Base-by-base conservation (phyloP, 2,888 invertebrate species). In the Epicampocera succincta region DNA sequence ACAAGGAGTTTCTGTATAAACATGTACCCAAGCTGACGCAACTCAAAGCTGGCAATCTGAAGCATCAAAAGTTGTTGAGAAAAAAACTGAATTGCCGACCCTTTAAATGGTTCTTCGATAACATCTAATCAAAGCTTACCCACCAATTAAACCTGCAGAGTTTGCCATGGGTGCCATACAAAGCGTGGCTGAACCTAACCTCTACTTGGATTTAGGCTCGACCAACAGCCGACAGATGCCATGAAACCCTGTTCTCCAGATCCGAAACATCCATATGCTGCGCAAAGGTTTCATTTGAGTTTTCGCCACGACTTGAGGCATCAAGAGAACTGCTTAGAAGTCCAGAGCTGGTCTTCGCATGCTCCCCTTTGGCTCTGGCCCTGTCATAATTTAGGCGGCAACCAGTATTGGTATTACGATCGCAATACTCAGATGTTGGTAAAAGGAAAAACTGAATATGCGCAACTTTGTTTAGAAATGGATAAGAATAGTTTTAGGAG, bases 101-200 rank as follows among this genome's bases (percentile, higher is more conserved):
- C 0, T 99, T 99, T 91, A 95, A 95, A 79, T 99, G 98, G 98
- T 99, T 98, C 89, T 96, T 99, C 92, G 94, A 96, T 69, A 94
- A 95, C 86, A 92, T 90, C 92, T 98, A 69, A 93, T 95, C 0
- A 93, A 94, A 60, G 94, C 95, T n/a, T 99, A 98, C 91, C 99
- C 99, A 0, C 94, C 96, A 0, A 92, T 97, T 0, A 98, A 98
- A 85, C 98, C 98, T 0, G 77, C 84, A 1, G 95, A 97, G 80
- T 96, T 95, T 88, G 98, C 96, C 0, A 91, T 92, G 71, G 99
- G 98, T 79, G 94, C 94, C 88, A 94, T 96, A 87, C 92, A 87
- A 46, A 95, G 95, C 85, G 90, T 93, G 54, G 93, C 92, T 0
- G 92, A 93, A 17, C 92, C 93, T 0, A 91, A 93, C 68, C 88